phyloP scores from a whole-genome alignment of 2,888 invertebrate species.

The Cotesia congregata region DNA sequence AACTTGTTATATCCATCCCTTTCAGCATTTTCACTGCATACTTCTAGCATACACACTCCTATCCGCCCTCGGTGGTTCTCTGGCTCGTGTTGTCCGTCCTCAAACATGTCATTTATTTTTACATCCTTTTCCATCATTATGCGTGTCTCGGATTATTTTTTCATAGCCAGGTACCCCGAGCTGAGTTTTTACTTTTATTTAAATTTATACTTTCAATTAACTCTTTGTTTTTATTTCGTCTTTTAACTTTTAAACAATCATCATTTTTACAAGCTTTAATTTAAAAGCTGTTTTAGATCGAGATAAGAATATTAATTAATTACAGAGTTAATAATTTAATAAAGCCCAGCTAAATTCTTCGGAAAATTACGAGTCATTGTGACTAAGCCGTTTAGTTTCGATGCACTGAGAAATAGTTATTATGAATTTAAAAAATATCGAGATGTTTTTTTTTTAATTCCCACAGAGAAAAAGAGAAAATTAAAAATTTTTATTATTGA shows the following conservation, averaged over 20 bases:
- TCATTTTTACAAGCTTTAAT: not conserved
- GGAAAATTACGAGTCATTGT: not conserved
- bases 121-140: not conserved
- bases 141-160: not conserved
- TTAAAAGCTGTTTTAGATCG: not conserved
- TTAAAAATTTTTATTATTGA: too few species aligned
- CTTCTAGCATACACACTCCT: not conserved
- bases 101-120: not conserved
- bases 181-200: not conserved
- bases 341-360: not conserved
- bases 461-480: too few species aligned
- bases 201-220: not conserved
- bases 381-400: not conserved
- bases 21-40: not conserved
- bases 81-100: not conserved
- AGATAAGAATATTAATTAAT: not conserved
- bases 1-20: not conserved
- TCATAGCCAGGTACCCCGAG: not conserved
- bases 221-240: not conserved
- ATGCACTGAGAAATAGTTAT: too few species aligned
- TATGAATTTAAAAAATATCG: too few species aligned
- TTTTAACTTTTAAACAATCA: not conserved
- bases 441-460: too few species aligned
- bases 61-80: not conserved
- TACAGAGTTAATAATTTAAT: not conserved